Evolutionary conservation across 2,113 vertebrate genomes (phyloP).

Genomic region (Etheostoma cragini): DNA sequence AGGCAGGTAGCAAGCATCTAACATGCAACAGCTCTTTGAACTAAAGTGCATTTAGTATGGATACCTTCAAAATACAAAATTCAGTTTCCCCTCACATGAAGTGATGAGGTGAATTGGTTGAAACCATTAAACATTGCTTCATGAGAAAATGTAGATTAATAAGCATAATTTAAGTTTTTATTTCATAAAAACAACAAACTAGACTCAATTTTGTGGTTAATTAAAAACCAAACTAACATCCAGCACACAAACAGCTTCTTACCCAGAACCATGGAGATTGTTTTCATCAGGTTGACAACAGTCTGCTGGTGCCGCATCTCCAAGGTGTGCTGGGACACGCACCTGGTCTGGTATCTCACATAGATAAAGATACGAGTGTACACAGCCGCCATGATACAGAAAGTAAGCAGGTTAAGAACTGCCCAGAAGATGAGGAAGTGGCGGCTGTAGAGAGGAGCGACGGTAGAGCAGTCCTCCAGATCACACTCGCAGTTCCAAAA

Average conservation of each 20-base stretch:
- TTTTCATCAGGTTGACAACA: conserved; percentile 92
- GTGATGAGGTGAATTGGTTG: background rate
- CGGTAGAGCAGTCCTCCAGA: conserved; percentile 85
- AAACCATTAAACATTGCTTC: background rate
- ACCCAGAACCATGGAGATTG: conserved; percentile 93
- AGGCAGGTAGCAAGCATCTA: background rate
- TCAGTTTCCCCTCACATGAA: background rate
- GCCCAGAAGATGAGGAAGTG: conserved; percentile 94
- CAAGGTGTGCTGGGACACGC: conserved; percentile 83
- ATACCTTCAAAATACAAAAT: background rate
- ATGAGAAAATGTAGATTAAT: background rate
- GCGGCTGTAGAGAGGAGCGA: conserved; percentile 91
- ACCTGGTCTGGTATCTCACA: conserved; percentile 83
- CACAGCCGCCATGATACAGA: conserved; percentile 90
- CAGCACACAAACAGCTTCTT: conserved; percentile 60
- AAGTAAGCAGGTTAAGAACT: conserved; percentile 90
- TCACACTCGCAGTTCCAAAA: conserved; percentile 94
- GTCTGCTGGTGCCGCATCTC: conserved; percentile 85
- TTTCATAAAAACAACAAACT: background rate
- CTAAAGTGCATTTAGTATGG: background rate
- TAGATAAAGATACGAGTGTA: conserved; percentile 92
- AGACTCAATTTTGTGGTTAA: background rate
- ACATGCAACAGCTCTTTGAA: background rate
- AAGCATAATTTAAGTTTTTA: background rate
- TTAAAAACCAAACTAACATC: background rate